Evolutionary conservation across 2,888 invertebrate species (phyloP).

Genomic region (Microctonus brassicae): DNA sequence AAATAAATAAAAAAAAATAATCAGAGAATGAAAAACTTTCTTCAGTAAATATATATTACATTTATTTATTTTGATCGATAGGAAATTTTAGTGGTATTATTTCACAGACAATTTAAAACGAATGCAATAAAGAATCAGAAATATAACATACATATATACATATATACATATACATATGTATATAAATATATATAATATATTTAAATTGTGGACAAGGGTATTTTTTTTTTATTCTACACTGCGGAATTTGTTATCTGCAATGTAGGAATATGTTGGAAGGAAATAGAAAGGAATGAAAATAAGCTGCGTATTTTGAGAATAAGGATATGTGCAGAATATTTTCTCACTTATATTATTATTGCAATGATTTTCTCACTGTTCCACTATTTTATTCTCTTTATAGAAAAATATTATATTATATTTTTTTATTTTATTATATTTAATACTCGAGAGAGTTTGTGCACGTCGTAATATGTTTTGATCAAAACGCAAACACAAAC

Average conservation of each 20-base stretch:
- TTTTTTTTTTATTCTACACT: too few relatives aligned
- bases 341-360: background rate
- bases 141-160: too few relatives aligned
- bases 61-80: conserved; percentile 2
- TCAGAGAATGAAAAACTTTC: background rate
- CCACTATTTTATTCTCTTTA: too few relatives aligned
- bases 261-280: background rate
- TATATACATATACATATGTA: too few relatives aligned
- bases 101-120: conserved; percentile 14
- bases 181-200: background rate
- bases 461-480: conserved; percentile 34
- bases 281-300: conserved; percentile 15
- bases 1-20: conserved; percentile 1
- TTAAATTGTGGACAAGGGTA: too few relatives aligned
- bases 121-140: too few relatives aligned
- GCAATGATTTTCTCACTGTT: background rate
- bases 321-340: too few relatives aligned
- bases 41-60: conserved; percentile 10
- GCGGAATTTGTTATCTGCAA: too few relatives aligned
- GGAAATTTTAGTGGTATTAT: background rate
- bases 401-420: too few relatives aligned
- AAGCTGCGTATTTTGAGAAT: too few relatives aligned
- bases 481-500: conserved; percentile 35
- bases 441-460: conserved; percentile 5
- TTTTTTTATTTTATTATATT: conserved; percentile 5